Base-by-base conservation (phyloP, 2,888 invertebrate genomes). In the Lycophotia porphyrea region DNA sequence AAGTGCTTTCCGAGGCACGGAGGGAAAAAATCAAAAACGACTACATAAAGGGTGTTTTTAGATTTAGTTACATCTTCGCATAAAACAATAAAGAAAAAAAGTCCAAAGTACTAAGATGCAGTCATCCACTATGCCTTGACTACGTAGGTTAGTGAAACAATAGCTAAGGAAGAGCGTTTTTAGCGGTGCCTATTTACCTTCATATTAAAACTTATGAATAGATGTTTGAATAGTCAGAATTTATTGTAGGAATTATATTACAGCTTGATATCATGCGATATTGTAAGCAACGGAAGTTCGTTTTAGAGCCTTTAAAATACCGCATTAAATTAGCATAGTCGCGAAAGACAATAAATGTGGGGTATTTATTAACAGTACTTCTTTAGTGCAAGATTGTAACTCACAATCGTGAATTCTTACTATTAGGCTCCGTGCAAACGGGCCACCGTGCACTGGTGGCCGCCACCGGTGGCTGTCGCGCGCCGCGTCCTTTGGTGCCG, bases 271-370 rank as follows among this genome's bases (percentile, higher is more conserved):
- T 55, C 52, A 55, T 34, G 21, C 1, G 31, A 42, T 21, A 42
- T 52, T 63, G n/a, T 64, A 8, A 11, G 36, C 52, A 47, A 49
- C 39, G 77, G 70, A 77, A 77, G 47, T 64, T 18, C 0, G 18
- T 77, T 63, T 69, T 77, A 64, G 63, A 61, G 47, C 21, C 39
- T 77, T 74, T 34, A 5, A 8, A 15, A 11, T 27, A 61, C 42
- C 74, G 27, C 42, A 49, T 2, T n/a, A 61, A 61, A 49, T 74
- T 49, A 74, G 34, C 61, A 27, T 58, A 24, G 27, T 71, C 11
- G 7, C 27, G 18, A 44, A 36, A 27, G 11, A 44, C 44, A 34
- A 42, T 31, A 44, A 15, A 39, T 5, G 11, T 49, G 9, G 24
- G 8, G 0, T 24, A 9, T 24, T 24, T 9, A 58, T 31, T 18